Conservation (phyloP, 2,113 vertebrate species). For the Sceloporus undulatus region DNA sequence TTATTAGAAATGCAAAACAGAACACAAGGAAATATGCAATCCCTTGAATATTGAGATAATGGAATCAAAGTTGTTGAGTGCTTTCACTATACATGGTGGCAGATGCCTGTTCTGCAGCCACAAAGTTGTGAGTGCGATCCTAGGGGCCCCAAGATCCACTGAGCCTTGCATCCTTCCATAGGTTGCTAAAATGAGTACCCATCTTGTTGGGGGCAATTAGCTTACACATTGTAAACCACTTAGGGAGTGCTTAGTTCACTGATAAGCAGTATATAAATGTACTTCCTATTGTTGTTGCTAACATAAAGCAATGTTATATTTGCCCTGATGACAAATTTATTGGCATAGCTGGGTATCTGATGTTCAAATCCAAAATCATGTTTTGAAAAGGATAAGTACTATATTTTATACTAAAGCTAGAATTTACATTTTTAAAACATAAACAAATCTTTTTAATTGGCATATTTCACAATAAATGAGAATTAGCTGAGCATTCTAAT, state of each 20-base stretch:
- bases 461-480: neutral
- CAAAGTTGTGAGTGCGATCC: too few species aligned
- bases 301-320: neutral
- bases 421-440: conserved; percentile 18
- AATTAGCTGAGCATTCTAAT: conserved; percentile 8
- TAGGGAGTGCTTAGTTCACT: too few species aligned
- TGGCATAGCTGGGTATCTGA: neutral
- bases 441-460: conserved; percentile 1
- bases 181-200: too few species aligned
- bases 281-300: neutral
- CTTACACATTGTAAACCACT: too few species aligned
- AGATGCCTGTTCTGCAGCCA: too few species aligned
- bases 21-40: neutral
- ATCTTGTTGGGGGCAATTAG: too few species aligned
- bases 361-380: neutral
- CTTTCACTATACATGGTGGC: too few species aligned
- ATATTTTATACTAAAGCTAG: neutral
- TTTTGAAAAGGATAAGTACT: conserved; percentile 11
- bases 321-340: neutral
- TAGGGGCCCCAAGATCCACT: too few species aligned
- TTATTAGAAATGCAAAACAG: neutral
- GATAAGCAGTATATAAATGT: too few species aligned
- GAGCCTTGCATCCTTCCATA: too few species aligned
- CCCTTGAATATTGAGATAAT: neutral
- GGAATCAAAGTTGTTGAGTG: neutral